Percentiles rank a stretch among this genome's conserved stretches.
Conservation (phyloP, 2,797 vertebrate genomes). For the Protonibea diacanthus region DNA sequence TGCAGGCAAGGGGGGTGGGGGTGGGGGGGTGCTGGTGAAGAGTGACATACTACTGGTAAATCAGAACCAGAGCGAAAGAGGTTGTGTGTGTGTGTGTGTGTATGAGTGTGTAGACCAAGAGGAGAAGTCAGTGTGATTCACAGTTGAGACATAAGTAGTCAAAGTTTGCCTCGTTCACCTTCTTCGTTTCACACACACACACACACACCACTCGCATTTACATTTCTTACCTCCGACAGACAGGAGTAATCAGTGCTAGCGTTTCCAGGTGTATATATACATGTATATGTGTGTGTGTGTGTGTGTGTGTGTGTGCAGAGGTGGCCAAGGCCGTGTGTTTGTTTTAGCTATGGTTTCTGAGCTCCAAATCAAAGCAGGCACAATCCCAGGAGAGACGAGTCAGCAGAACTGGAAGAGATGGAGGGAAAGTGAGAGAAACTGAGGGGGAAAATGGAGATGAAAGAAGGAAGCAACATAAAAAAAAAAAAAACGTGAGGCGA, state of each 20-base stretch:
- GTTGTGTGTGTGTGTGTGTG: constrained; percentile 23
- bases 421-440: constrained; percentile 40
- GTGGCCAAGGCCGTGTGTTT: constrained; percentile 75
- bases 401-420: constrained; percentile 77
- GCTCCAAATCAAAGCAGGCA: constrained; percentile 79
- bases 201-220: constrained; percentile 28
- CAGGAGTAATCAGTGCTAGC: constrained; percentile 61
- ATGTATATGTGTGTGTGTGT: constrained; percentile 15
- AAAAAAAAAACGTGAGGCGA: neutral
- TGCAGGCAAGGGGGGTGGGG: constrained; percentile 20
- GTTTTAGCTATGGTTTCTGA: constrained; percentile 86
- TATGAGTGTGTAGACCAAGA: neutral
- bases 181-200: constrained; percentile 47
- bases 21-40: constrained; percentile 53
- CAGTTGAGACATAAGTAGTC: constrained; percentile 50
- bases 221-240: constrained; percentile 36
- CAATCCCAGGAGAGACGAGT: constrained; percentile 79
- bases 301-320: constrained; percentile 33
- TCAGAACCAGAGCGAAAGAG: constrained; percentile 76
- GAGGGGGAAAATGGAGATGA: constrained; percentile 23
- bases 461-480: constrained; percentile 25
- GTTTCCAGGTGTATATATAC: constrained; percentile 60
- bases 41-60: constrained; percentile 81
- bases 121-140: constrained; percentile 47
- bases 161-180: constrained; percentile 56